A percentile compares a stretch with the other conserved stretches of the same genome.
phyloP scores from a whole-genome alignment of 2,797 vertebrate species.

The Kryptopterus vitreolus region DNA sequence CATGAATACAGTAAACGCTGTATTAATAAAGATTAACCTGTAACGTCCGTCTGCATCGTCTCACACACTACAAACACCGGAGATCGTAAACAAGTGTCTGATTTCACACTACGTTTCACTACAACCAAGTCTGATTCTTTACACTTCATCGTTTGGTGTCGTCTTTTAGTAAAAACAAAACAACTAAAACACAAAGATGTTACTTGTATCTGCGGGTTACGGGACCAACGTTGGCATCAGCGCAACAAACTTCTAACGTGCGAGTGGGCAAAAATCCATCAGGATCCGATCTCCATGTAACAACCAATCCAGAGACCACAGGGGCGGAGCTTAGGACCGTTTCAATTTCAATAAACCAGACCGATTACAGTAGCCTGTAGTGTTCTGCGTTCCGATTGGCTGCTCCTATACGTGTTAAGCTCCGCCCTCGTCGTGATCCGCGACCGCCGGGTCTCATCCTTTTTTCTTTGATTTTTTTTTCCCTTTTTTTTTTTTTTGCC shows the following conservation, averaged over 20 bases:
- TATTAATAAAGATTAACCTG: neutral
- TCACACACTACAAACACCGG: neutral
- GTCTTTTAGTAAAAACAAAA: neutral
- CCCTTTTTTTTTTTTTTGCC: too few species aligned
- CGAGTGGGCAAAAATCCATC: neutral
- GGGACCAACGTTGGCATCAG: neutral
- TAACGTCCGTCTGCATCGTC: neutral
- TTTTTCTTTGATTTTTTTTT: neutral
- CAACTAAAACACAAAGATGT: neutral
- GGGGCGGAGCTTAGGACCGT: neutral
- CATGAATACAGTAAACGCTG: neutral
- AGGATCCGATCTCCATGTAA: neutral
- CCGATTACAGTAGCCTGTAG: neutral
- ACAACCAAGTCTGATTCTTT: neutral
- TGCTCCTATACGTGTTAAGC: neutral
- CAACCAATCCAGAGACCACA: neutral
- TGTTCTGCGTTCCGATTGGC: neutral
- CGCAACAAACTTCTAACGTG: neutral
- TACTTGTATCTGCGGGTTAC: neutral
- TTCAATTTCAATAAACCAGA: neutral
- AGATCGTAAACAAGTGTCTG: neutral
- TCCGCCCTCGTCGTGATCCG: neutral
- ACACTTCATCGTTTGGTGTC: neutral
- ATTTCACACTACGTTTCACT: neutral
- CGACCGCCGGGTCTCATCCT: neutral